These are phyloP conservation scores for Laticauda laticaudata DNA, from an alignment of 2,113 vertebrate species.

Conservation along the genomic window DNA sequence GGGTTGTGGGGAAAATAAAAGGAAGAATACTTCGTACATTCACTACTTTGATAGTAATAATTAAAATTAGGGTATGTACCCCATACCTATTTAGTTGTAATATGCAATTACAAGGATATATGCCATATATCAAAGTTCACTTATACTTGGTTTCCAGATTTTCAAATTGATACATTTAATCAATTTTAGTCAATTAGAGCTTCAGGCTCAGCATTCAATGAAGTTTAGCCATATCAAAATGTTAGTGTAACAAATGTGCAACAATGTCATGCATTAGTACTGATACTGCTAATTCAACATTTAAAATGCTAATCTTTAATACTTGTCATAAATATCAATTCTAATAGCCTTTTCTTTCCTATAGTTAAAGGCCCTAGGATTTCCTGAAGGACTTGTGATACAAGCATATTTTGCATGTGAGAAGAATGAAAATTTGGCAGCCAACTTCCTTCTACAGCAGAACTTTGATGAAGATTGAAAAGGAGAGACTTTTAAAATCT, in stretches of 20 bases:
- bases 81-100: background rate
- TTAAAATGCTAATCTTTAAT: background rate
- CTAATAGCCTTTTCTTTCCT: conserved; percentile 57
- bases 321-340: conserved; percentile 9
- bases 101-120: background rate
- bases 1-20: background rate
- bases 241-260: background rate
- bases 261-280: no score
- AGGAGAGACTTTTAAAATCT: conserved; percentile 63
- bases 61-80: background rate
- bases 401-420: conserved; percentile 97
- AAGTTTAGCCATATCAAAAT: background rate
- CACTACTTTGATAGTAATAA: background rate
- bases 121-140: background rate
- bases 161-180: background rate
- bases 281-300: background rate
- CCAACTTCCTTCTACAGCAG: conserved; percentile 98
- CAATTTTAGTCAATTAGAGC: background rate
- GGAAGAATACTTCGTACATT: background rate
- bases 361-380: conserved; percentile 95
- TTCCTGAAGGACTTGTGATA: conserved; percentile 97
- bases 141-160: background rate
- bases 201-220: background rate
- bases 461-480: conserved; percentile 95
- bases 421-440: conserved; percentile 97